Conservation (phyloP, 2,113 vertebrate genomes). For the Tapirus terrestris region DNA sequence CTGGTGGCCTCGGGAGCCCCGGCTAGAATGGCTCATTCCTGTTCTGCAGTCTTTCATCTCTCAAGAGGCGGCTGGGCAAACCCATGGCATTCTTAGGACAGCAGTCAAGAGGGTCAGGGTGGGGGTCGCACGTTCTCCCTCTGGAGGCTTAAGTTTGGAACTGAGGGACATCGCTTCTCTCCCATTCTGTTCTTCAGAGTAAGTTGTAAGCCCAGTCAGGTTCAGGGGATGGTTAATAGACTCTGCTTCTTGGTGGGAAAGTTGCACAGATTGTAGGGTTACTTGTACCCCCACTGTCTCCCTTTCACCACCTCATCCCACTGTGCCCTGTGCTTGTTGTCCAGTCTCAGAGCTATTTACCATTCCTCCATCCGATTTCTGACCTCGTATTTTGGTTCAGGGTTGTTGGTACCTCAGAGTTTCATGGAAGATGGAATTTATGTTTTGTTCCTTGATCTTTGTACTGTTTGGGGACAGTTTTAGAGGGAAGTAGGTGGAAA, state of each 20-base stretch:
- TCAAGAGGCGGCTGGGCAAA: not conserved
- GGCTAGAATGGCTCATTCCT: not conserved
- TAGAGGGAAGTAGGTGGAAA: not conserved
- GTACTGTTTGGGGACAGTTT: not conserved
- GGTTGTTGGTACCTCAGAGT: not conserved
- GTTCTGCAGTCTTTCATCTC: not conserved
- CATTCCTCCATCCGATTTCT: not conserved
- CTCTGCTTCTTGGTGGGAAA: not conserved
- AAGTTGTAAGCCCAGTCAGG: not conserved
- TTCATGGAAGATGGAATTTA: not conserved
- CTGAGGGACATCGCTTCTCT: not conserved
- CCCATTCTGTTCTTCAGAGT: not conserved
- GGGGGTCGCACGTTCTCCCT: not conserved
- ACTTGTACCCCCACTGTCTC: not conserved
- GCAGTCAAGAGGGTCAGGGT: not conserved
- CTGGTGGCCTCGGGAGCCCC: not conserved
- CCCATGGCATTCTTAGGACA: not conserved
- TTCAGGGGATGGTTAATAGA: not conserved
- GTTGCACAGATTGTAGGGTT: not conserved
- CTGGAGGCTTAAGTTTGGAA: not conserved
- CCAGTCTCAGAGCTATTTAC: not conserved
- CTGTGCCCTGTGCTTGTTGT: not conserved
- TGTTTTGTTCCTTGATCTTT: slow-evolving; percentile 1
- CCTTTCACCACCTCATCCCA: not conserved
- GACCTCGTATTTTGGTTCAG: not conserved